phyloP scores from a whole-genome alignment of 2,113 vertebrate species.

The Danionella cerebrum region DNA sequence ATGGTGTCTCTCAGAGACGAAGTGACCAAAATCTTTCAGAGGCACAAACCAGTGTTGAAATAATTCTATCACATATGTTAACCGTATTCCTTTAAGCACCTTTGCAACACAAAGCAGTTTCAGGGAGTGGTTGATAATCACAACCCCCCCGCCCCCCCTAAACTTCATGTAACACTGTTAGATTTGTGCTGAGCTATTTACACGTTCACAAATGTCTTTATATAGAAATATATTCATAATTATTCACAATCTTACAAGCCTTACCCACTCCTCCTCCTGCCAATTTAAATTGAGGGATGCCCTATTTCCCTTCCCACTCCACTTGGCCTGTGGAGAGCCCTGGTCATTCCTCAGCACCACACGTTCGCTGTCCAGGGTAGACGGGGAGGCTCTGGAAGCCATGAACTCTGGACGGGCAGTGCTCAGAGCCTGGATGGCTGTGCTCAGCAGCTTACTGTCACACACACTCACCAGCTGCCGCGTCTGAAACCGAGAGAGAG shows the following conservation, averaged over 20 bases:
- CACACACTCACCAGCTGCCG: slow-evolving; percentile 92
- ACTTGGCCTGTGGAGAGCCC: slow-evolving; percentile 71
- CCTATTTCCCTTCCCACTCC: slow-evolving; percentile 78
- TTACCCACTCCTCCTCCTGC: slow-evolving; percentile 95
- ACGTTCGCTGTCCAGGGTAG: slow-evolving; percentile 74
- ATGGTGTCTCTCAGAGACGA: too few species aligned
- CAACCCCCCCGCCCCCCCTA: too few species aligned
- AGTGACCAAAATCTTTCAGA: too few species aligned
- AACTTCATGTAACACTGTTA: too few species aligned
- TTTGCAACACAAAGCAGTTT: too few species aligned
- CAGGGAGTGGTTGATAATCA: too few species aligned
- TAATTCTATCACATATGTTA: too few species aligned
- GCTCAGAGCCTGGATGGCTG: slow-evolving; percentile 83
- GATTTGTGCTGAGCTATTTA: too few species aligned
- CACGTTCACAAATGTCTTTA: too few species aligned
- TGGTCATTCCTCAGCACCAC: slow-evolving; percentile 80
- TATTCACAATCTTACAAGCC: slow-evolving; percentile 39
- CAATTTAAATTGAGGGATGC: slow-evolving; percentile 80
- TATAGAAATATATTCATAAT: too few species aligned
- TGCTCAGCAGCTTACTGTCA: slow-evolving; percentile 88
- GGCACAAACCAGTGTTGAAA: too few species aligned
- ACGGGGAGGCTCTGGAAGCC: slow-evolving; percentile 78
- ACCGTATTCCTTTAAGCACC: too few species aligned
- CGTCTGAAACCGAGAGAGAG: slow-evolving; percentile 62
- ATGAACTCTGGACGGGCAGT: slow-evolving; percentile 85